Evolutionary conservation across 2,113 vertebrate species (phyloP).

Genomic region (Salvelinus namaycush): DNA sequence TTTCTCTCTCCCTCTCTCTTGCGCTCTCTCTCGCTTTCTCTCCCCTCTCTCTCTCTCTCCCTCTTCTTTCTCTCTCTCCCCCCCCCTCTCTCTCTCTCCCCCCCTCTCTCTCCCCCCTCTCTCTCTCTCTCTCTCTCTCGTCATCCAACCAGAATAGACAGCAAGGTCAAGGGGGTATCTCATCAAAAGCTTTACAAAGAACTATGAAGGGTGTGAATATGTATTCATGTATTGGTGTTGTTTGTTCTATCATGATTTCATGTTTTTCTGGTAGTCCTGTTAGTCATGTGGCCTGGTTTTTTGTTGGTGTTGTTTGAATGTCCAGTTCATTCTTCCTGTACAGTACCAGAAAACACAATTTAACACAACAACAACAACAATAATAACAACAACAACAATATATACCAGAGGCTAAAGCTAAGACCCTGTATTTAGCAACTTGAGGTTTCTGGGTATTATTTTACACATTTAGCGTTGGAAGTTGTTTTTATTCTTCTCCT

Average conservation of each 20-base stretch:
- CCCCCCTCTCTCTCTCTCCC: no score
- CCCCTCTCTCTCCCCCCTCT: no score
- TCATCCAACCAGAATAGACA: background rate
- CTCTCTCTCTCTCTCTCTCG: rapidly evolving
- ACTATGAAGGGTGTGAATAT: constrained; percentile 3
- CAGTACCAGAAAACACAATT: constrained; percentile 50
- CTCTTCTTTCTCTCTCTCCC: no score
- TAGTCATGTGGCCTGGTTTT: constrained; percentile 22
- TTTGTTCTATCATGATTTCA: background rate
- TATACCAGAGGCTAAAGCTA: constrained; percentile 40
- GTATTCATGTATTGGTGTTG: no score
- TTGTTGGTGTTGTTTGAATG: constrained; percentile 29
- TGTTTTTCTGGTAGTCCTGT: constrained; percentile 19
- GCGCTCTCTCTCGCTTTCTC: no score
- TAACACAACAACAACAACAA: constrained; percentile 13
- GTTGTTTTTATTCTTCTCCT: background rate
- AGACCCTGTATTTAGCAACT: constrained; percentile 42
- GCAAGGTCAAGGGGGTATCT: background rate
- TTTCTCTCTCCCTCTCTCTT: no score
- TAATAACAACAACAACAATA: background rate
- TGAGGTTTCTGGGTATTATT: constrained; percentile 45
- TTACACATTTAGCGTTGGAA: constrained; percentile 17
- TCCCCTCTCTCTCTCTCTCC: no score
- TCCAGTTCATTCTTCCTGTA: constrained; percentile 36
- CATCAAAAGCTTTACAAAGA: constrained; percentile 25